Percentiles rank a stretch among this genome's conserved stretches.
These are phyloP conservation scores for Berghia stephanieae DNA, from an alignment of 1,140 invertebrate genomes.

Conservation along the genomic window DNA sequence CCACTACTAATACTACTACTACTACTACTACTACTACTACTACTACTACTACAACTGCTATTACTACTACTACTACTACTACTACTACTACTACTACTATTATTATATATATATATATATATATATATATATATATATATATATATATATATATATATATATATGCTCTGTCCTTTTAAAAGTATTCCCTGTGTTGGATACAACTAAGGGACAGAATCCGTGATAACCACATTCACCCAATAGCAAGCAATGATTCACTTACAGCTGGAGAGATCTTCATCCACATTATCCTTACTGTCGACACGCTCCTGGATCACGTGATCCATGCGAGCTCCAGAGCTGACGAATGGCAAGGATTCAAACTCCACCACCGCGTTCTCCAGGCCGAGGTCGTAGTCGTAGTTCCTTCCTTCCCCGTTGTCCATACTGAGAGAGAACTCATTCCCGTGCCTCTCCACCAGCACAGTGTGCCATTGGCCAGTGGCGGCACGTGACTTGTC, in stretches of 20 bases:
- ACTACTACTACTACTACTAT: no score
- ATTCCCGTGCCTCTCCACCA: conserved; percentile 83
- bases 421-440: conserved; percentile 93
- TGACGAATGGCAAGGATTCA: not conserved
- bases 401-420: conserved; percentile 91
- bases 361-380: not conserved
- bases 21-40: no score
- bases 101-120: no score
- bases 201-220: no score
- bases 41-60: no score
- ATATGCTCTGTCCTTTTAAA: no score
- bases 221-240: not conserved
- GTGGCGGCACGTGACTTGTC: conserved; percentile 90
- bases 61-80: no score
- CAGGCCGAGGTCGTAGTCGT: conserved; percentile 81
- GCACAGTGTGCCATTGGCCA: conserved; percentile 96
- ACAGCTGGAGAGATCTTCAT: conserved; percentile 5
- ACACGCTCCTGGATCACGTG: not conserved
- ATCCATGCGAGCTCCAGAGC: not conserved
- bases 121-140: no score
- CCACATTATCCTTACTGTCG: not conserved
- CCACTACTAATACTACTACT: no score
- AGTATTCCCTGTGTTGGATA: no score
- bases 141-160: no score
- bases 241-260: not conserved